phyloP scores from a whole-genome alignment of 2,113 vertebrate species.

The Centropristis striata region DNA sequence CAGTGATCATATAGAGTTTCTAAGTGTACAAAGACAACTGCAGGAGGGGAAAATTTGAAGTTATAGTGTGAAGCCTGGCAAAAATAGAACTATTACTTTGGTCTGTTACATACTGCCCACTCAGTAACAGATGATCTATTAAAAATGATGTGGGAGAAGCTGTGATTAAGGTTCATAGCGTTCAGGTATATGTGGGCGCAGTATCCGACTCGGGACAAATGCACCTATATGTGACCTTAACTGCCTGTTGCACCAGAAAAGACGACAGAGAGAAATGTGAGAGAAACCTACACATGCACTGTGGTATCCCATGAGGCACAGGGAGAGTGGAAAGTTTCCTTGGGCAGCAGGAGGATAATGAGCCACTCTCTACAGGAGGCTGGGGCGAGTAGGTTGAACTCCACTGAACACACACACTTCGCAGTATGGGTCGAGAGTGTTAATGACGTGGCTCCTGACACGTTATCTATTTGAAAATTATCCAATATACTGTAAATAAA shows the following conservation, averaged over 20 bases:
- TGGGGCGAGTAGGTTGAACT: slow-evolving; percentile 29
- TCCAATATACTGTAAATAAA: background rate
- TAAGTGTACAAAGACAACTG: slow-evolving; percentile 19
- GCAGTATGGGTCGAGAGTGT: background rate
- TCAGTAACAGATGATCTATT: slow-evolving; percentile 45
- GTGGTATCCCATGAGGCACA: slow-evolving; percentile 44
- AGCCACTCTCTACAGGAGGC: slow-evolving; percentile 34
- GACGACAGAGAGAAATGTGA: background rate
- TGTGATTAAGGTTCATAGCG: slow-evolving; percentile 13
- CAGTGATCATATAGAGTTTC: slow-evolving; percentile 39
- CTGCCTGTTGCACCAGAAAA: background rate
- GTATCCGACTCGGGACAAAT: background rate
- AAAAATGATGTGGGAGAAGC: slow-evolving; percentile 1
- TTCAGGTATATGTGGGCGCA: background rate
- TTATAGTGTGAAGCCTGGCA: slow-evolving; percentile 49
- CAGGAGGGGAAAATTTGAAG: slow-evolving; percentile 60
- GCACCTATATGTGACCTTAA: background rate
- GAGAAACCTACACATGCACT: slow-evolving; percentile 22
- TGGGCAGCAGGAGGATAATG: slow-evolving; percentile 46
- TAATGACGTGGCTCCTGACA: slow-evolving; percentile 21
- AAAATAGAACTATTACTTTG: slow-evolving; percentile 50
- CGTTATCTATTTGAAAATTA: slow-evolving; percentile 38
- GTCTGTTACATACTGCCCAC: slow-evolving; percentile 52
- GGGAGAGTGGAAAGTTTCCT: slow-evolving; percentile 58
- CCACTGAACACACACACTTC: background rate